phyloP scores from a whole-genome alignment of 1,140 invertebrate genomes.

The Liolophura sinensis region DNA sequence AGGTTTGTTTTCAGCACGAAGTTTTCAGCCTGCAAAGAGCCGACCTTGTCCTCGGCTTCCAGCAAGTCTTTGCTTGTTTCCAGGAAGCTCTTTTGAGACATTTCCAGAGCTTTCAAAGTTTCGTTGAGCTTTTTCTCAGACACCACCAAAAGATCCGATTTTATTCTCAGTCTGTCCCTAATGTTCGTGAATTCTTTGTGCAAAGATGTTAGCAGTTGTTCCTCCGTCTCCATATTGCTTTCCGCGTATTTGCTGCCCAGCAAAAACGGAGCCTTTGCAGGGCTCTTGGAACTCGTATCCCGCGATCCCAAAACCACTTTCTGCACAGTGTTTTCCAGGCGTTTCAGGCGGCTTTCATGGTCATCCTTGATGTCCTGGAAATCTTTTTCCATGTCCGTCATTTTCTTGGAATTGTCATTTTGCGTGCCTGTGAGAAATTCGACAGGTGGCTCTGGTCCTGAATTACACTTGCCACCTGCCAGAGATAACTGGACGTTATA shows the following conservation, averaged over 20 bases:
- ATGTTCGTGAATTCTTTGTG: constrained; percentile 33
- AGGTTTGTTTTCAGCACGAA: constrained; percentile 39
- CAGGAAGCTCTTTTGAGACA: constrained; percentile 30
- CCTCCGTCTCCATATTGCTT: too few species aligned
- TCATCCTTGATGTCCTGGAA: constrained; percentile 26
- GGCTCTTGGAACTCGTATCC: too few species aligned
- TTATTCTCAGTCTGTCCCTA: constrained; percentile 21
- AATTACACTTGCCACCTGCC: too few species aligned
- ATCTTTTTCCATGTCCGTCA: constrained; percentile 23
- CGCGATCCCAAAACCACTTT: constrained; percentile 12
- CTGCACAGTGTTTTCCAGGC: constrained; percentile 29
- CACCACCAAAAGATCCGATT: constrained; percentile 23
- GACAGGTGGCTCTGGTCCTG: not conserved
- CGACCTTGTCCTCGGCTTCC: constrained; percentile 31
- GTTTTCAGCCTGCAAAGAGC: constrained; percentile 27
- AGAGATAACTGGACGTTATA: not conserved
- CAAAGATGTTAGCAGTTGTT: constrained; percentile 3
- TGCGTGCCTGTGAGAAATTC: constrained; percentile 3
- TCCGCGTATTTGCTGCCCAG: too few species aligned
- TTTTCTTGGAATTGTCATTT: constrained; percentile 23
- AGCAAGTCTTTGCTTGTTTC: constrained; percentile 30
- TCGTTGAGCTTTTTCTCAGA: constrained; percentile 34
- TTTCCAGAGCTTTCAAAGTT: constrained; percentile 13
- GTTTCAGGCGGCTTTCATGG: constrained; percentile 32
- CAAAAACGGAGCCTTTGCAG: too few species aligned